A percentile compares a stretch with the other conserved stretches of the same genome.
phyloP scores from a whole-genome alignment of 2,888 invertebrate genomes.

The Lagria hirta region DNA sequence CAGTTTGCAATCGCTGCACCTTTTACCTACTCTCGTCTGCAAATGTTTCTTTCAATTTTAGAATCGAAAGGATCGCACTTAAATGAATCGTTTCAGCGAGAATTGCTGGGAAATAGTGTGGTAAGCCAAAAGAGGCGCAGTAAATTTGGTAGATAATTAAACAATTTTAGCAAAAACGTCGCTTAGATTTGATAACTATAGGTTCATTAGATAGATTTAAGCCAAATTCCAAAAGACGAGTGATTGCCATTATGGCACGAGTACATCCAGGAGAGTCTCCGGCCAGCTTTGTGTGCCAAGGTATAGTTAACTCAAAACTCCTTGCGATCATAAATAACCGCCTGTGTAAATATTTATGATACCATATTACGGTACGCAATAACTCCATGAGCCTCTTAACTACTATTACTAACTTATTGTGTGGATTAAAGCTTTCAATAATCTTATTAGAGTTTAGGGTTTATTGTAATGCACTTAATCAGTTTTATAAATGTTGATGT shows the following conservation, averaged over 20 bases:
- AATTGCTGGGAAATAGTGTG: conserved; percentile 67
- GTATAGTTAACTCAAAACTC: conserved; percentile 56
- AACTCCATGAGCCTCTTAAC: no score
- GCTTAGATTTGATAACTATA: conserved; percentile 87
- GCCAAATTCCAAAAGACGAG: conserved; percentile 63
- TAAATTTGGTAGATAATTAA: background rate
- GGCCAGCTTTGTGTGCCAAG: conserved; percentile 92
- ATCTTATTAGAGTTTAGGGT: no score
- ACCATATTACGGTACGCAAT: no score
- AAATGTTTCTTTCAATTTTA: conserved; percentile 78
- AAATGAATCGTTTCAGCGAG: conserved; percentile 65
- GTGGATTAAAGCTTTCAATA: no score
- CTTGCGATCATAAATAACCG: no score
- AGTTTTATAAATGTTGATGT: no score
- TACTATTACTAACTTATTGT: no score
- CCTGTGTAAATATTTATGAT: no score
- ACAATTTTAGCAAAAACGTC: conserved; percentile 80
- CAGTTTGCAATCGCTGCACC: conserved; percentile 94
- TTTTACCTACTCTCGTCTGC: conserved; percentile 90
- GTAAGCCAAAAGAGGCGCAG: no score
- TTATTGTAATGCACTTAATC: no score
- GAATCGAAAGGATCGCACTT: conserved; percentile 61
- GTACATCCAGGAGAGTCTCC: conserved; percentile 95
- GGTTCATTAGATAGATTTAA: conserved; percentile 55
- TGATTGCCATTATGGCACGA: conserved; percentile 84